Base-by-base conservation (phyloP, 2,888 invertebrate species). In the Ophion obscuratus region DNA sequence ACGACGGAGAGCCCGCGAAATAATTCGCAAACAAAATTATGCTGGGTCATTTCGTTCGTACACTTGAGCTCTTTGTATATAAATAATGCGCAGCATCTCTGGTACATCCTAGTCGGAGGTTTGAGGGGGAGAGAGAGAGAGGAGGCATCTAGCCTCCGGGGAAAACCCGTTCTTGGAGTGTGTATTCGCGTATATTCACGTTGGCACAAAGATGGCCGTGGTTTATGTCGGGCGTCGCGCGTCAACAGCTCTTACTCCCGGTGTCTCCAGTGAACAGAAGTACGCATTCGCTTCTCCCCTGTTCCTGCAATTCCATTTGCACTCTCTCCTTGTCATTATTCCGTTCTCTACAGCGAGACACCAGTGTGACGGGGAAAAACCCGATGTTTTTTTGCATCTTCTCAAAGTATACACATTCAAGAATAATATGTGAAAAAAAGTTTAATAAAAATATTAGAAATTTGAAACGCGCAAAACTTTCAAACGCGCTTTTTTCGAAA, bases 101-200 rank as follows among this genome's bases (percentile, higher is more conserved):
- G 76, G 73, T 10, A 64, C 74, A 74, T 61, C 40, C 83, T 59
- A 68, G 81, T 81, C 77, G 20, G 27, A 83, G 76, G 71, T 85
- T 87, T 85, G 84, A 73, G 79, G 70, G 67, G 67, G 77, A 14
- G 64, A 64, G 77, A 74, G 53, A 17, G 17, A 17, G n/a, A 62
- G n/a, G 73, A 83, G 14, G 76, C 73, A 71, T 73, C 70, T 76
- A 61, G 17, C 67, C 80, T 61, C 81, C 74, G 74, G 61, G 81
- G 70, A 87, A 88, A 89, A 88, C 87, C 88, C 88, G 87, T 89
- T 88, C 80, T 83, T 66, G 64, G 77, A 66, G 77, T 68, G 57
- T 74, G 71, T 66, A 17, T 53, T 7, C 24, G 53, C 47, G 61
- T 62, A 57, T 53, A 66, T 74, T 73, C 80, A 20, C 53, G 40